A percentile compares a stretch with the other conserved stretches of the same genome.
These are phyloP conservation scores for Helicorthomorpha holstii DNA, from an alignment of 1,140 invertebrate species.

Conservation along the genomic window DNA sequence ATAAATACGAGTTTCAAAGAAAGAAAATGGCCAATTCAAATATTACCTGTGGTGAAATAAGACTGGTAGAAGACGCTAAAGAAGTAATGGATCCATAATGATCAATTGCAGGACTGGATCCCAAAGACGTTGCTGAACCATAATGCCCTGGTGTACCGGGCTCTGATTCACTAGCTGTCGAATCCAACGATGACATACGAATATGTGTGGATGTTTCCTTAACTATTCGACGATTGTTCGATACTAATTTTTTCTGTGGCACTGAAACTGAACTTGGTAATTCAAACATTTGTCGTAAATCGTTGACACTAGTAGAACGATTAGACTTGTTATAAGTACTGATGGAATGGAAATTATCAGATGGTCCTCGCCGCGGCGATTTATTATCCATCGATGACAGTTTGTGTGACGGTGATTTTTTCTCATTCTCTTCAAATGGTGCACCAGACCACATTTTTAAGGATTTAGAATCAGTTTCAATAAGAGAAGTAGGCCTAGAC, in stretches of 20 bases:
- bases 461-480: too few species aligned
- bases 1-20: not conserved
- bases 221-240: too few species aligned
- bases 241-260: too few species aligned
- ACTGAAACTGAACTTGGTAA: conserved; percentile 4
- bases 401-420: too few species aligned
- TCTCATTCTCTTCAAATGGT: too few species aligned
- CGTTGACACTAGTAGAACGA: conserved; percentile 12
- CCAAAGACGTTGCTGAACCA: conserved; percentile 23
- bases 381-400: too few species aligned
- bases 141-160: conserved; percentile 21
- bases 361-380: too few species aligned
- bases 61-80: conserved; percentile 39
- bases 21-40: too few species aligned
- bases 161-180: conserved; percentile 29
- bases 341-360: too few species aligned
- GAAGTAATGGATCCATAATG: conserved; percentile 44
- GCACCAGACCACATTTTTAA: too few species aligned
- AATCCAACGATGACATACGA: conserved; percentile 31
- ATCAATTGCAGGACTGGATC: conserved; percentile 24
- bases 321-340: not conserved
- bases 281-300: conserved; percentile 14
- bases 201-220: conserved; percentile 18
- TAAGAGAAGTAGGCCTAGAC: too few species aligned
- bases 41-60: conserved; percentile 40